A percentile compares a stretch with the other conserved stretches of the same genome.
Evolutionary conservation across 2,797 vertebrate species (phyloP).

Genomic region (Balearica regulorum): DNA sequence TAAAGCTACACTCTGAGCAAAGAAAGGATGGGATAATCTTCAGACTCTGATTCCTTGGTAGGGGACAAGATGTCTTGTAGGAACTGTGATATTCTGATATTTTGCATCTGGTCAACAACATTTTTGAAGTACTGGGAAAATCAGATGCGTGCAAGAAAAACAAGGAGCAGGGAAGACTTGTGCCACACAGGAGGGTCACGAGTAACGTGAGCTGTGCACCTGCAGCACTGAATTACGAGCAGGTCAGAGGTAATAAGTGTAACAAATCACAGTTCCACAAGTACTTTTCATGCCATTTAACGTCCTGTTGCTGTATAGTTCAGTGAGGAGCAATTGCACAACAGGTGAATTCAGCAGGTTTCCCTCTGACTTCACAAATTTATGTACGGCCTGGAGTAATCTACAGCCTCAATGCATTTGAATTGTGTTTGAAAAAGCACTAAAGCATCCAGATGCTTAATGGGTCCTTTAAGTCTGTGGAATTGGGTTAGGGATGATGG

Average conservation of each 20-base stretch:
- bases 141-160: neutral
- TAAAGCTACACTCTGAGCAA: neutral
- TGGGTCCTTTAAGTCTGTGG: neutral
- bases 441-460: neutral
- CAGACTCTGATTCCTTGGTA: neutral
- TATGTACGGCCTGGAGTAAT: neutral
- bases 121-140: neutral
- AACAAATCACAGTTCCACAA: neutral
- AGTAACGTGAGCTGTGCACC: neutral
- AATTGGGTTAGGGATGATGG: neutral
- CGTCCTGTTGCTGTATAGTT: neutral
- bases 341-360: neutral
- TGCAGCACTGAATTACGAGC: neutral
- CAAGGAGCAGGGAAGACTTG: neutral
- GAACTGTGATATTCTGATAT: neutral
- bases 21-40: neutral
- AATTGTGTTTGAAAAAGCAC: neutral
- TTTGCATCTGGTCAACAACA: neutral
- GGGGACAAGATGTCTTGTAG: neutral
- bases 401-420: neutral
- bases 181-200: neutral
- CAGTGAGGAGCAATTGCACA: neutral
- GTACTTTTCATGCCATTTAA: constrained; percentile 21
- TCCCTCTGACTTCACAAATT: neutral
- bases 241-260: constrained; percentile 21